Percentiles rank a stretch among this genome's conserved stretches.
Evolutionary conservation across 2,888 invertebrate genomes (phyloP).

Genomic region (Campopleginae sp.): DNA sequence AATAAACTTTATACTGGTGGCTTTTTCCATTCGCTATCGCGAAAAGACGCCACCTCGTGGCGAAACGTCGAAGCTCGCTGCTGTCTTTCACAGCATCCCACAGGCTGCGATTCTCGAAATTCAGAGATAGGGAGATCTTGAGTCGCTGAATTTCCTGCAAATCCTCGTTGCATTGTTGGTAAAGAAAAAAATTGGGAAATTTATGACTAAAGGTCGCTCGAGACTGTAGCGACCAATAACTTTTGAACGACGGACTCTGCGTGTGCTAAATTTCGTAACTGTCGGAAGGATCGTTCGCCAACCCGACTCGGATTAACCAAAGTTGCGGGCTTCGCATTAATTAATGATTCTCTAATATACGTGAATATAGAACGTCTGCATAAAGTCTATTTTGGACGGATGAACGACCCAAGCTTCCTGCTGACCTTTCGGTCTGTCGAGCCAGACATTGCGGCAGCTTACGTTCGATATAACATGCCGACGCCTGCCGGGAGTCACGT

Average conservation of each 20-base stretch:
- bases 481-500: constrained; percentile 2
- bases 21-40: neutral
- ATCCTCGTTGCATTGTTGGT: neutral
- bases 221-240: neutral
- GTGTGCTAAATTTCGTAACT: neutral
- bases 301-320: neutral
- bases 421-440: constrained; percentile 63
- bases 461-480: constrained; percentile 35
- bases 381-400: constrained; percentile 59
- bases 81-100: neutral
- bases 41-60: neutral
- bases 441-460: constrained; percentile 55
- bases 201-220: neutral
- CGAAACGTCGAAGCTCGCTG: neutral
- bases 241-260: neutral
- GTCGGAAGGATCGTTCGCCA: neutral
- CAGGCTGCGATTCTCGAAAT: neutral
- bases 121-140: neutral
- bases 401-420: constrained; percentile 65
- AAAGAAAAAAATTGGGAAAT: neutral
- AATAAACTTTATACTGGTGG: neutral
- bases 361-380: constrained; percentile 9
- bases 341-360: constrained; percentile 16
- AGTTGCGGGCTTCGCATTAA: neutral
- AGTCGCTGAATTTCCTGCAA: neutral